phyloP scores from a whole-genome alignment of 2,888 invertebrate species.

The Hyalella azteca region DNA sequence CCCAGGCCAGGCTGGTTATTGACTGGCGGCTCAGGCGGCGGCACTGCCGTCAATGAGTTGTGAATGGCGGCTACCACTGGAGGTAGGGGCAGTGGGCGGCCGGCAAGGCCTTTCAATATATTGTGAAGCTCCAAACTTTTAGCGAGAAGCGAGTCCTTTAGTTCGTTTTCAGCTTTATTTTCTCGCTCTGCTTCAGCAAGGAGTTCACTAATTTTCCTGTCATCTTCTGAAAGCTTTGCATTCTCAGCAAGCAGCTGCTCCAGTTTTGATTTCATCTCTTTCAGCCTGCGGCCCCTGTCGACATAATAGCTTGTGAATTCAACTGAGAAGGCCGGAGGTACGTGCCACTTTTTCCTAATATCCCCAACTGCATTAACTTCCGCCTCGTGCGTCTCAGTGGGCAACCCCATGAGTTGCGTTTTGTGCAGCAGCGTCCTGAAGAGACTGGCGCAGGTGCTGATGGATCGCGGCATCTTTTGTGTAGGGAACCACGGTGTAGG shows the following conservation, averaged over 20 bases:
- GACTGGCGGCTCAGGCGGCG: conserved; percentile 34
- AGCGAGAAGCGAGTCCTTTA: conserved; percentile 49
- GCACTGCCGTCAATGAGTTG: conserved; percentile 43
- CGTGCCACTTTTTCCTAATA: conserved; percentile 90
- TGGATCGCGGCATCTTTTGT: conserved; percentile 88
- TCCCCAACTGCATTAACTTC: conserved; percentile 83
- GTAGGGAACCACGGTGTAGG: conserved; percentile 87
- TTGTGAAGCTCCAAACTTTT: conserved; percentile 57
- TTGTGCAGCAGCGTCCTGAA: conserved; percentile 72
- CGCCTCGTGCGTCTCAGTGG: conserved; percentile 81
- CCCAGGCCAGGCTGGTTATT: not conserved
- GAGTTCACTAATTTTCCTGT: conserved; percentile 59
- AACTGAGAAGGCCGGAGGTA: conserved; percentile 90
- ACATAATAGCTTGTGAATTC: conserved; percentile 94
- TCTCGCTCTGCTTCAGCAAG: conserved; percentile 31
- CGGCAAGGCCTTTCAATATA: conserved; percentile 53
- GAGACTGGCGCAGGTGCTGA: conserved; percentile 89
- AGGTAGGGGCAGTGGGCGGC: conserved; percentile 53
- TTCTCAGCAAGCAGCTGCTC: conserved; percentile 68
- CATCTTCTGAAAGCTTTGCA: conserved; percentile 63
- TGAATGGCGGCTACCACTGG: conserved; percentile 56
- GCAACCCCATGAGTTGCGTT: conserved; percentile 88
- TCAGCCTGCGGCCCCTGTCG: conserved; percentile 83
- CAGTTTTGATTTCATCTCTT: conserved; percentile 77
- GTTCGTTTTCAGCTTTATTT: conserved; percentile 42